Base-by-base conservation (phyloP, 2,797 vertebrate genomes). In the Neosalanx taihuensis region DNA sequence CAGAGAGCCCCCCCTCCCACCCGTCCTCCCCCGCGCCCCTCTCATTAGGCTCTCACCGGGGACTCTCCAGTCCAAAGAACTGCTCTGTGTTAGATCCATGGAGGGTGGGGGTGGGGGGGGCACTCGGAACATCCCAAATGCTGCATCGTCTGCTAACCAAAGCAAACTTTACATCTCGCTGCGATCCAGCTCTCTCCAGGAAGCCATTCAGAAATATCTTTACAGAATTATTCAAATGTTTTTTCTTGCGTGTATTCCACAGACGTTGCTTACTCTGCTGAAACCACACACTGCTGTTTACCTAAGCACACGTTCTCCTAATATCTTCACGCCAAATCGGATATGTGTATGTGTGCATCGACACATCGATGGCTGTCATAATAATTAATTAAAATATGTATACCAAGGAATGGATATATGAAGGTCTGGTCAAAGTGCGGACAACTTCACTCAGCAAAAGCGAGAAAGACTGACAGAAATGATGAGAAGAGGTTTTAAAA, bases 11-110 rank as follows among this genome's bases (percentile, higher is more conserved):
- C 91, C 20, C 92, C 91, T 49, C 94, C 87, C 3, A 93, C 83
- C 80, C 95, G 90, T 75, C 96, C 95, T 62, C 96, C 96, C 0
- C 96, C 97, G 9, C 94, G 92, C 10, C 96, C 96, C 56, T 89
- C 88, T 35, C 85, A 92, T 13, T 95, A 91, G 33, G 56, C 68
- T 67, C 18, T 15, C 7, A 70, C 66, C 78, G 66, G 74, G 67
- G 57, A 26, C 23, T 26, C 23, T 26, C 23, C 23, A 26, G 23
- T 60, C 59, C 33, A 57, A 37, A 35, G 53, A 68, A 58, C 51
- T 68, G 18, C 23, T 30, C 31, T 7, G 10, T 17, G 3, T 10
- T 37, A 31, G 29, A 31, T 46, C 23, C 20, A 1, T 26, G 23
- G 57, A 26, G 15, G 13, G 63, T 26, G 23, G 57, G 15, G 15